phyloP scores from a whole-genome alignment of 2,113 vertebrate species.

The Solea solea region DNA sequence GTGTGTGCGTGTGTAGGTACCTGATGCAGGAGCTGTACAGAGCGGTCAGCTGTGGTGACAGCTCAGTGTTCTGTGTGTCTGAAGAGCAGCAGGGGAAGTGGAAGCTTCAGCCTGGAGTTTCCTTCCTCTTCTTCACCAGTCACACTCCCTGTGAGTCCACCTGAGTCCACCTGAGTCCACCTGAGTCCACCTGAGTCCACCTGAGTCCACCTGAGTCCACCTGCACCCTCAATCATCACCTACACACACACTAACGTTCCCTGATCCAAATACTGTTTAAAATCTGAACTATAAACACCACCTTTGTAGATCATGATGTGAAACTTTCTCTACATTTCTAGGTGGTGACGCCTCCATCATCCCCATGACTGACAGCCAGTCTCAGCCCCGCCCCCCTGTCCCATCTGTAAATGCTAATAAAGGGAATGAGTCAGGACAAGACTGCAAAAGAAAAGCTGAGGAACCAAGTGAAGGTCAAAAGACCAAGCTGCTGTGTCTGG shows the following conservation, averaged over 20 bases:
- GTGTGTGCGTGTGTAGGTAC: slow-evolving; percentile 81
- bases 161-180: neutral
- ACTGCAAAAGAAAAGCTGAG: slow-evolving; percentile 45
- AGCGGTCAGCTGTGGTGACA: slow-evolving; percentile 69
- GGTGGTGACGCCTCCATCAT: slow-evolving; percentile 97
- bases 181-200: neutral
- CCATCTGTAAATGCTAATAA: neutral
- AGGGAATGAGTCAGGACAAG: neutral
- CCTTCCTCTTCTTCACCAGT: slow-evolving; percentile 93
- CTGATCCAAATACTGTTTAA: too few species aligned
- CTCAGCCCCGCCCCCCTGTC: slow-evolving; percentile 75
- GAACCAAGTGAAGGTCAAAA: slow-evolving; percentile 8
- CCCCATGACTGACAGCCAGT: slow-evolving; percentile 79
- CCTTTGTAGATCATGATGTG: too few species aligned
- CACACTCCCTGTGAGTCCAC: slow-evolving; percentile 92
- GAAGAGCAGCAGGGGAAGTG: slow-evolving; percentile 82
- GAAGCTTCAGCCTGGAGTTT: slow-evolving; percentile 81
- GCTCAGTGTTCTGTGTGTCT: slow-evolving; percentile 83
- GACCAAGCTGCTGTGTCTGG: slow-evolving; percentile 26
- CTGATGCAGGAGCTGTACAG: slow-evolving; percentile 86
- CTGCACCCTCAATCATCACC: too few species aligned
- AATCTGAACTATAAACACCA: too few species aligned
- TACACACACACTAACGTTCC: too few species aligned
- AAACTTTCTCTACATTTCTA: slow-evolving; percentile 54
- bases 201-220: too few species aligned